phyloP scores from a whole-genome alignment of 2,888 invertebrate genomes.

The Thymelicus sylvestris region DNA sequence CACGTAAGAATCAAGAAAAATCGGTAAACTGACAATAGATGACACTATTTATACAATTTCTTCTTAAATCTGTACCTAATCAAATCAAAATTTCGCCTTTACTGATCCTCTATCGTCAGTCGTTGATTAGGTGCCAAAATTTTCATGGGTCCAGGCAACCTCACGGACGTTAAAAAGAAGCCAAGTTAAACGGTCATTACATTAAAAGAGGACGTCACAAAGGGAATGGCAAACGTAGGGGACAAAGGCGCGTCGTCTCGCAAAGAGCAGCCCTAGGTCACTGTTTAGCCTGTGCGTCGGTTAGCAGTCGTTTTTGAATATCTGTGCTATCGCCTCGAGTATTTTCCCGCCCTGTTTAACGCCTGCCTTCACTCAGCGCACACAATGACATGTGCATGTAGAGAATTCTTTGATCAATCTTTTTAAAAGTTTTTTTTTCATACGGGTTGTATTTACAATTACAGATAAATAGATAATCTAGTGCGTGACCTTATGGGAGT shows the following conservation, averaged over 20 bases:
- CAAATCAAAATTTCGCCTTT: too few species aligned
- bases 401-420: neutral
- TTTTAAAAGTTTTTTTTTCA: too few species aligned
- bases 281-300: slow-evolving; percentile 14
- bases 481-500: too few species aligned
- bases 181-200: neutral
- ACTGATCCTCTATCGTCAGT: neutral
- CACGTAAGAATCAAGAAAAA: too few species aligned
- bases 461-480: too few species aligned
- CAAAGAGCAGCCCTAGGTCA: slow-evolving; percentile 12
- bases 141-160: neutral
- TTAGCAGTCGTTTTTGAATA: slow-evolving; percentile 6
- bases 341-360: slow-evolving; percentile 4
- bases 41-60: too few species aligned
- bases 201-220: slow-evolving; percentile 6
- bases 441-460: too few species aligned
- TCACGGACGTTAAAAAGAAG: slow-evolving; percentile 1
- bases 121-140: neutral
- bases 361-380: neutral
- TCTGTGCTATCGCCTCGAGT: slow-evolving; percentile 8
- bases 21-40: too few species aligned
- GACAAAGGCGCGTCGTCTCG: neutral
- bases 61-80: too few species aligned
- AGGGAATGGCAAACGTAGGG: slow-evolving; percentile 1
- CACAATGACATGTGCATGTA: neutral